Evolutionary conservation across 2,113 vertebrate species (phyloP).

Genomic region (Astur gentilis): DNA sequence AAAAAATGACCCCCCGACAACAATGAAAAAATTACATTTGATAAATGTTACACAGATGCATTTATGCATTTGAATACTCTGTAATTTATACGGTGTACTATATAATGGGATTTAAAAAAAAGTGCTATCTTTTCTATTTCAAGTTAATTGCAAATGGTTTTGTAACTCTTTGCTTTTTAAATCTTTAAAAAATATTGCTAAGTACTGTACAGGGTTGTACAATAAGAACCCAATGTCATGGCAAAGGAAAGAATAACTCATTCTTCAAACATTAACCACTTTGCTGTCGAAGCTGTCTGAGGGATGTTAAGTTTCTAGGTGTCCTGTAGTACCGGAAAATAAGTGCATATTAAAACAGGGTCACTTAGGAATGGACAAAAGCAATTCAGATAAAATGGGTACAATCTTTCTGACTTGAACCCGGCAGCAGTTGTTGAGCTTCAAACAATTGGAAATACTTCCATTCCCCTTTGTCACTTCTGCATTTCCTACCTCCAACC

Average conservation of each 20-base stretch:
- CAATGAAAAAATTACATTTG: constrained; percentile 76
- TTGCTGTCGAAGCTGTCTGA: constrained; percentile 70
- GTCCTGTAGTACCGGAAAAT: constrained; percentile 30
- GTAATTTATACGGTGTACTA: constrained; percentile 99
- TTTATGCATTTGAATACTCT: constrained; percentile 86
- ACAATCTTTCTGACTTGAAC: neutral
- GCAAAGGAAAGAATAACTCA: constrained; percentile 72
- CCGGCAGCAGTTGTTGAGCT: neutral
- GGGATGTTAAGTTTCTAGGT: constrained; percentile 48
- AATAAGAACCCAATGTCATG: constrained; percentile 83
- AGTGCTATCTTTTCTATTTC: constrained; percentile 98
- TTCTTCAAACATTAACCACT: constrained; percentile 74
- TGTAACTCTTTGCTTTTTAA: constrained; percentile 97
- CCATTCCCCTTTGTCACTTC: neutral
- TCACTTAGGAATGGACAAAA: constrained; percentile 3
- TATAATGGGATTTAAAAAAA: constrained; percentile 90
- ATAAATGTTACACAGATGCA: constrained; percentile 83
- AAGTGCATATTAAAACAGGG: constrained; percentile 56
- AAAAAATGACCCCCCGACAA: constrained; percentile 13
- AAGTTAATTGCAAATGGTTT: constrained; percentile 90
- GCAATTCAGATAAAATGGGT: neutral
- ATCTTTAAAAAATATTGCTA: constrained; percentile 84
- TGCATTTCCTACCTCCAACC: constrained; percentile 36
- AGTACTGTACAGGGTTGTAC: constrained; percentile 94
- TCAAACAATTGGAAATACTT: constrained; percentile 16